Evolutionary conservation across 2,113 vertebrate species (phyloP).

Genomic region (Pedionomus torquatus): DNA sequence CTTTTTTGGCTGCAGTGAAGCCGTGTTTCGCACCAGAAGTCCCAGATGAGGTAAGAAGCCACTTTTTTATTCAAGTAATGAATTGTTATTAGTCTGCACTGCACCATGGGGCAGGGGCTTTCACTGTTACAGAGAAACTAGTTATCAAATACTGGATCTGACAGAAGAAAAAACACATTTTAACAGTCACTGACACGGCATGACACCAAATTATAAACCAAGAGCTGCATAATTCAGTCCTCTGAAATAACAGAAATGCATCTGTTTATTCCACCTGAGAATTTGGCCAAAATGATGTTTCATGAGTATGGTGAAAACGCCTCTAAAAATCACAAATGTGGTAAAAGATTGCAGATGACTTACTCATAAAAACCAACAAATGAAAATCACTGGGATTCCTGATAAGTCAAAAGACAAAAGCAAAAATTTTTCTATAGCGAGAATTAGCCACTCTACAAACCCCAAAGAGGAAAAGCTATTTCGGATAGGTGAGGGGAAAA

Average conservation of each 20-base stretch:
- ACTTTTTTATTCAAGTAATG: background rate
- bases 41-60: slow-evolving; percentile 70
- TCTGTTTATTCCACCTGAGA: background rate
- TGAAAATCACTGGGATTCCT: background rate
- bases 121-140: background rate
- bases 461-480: background rate
- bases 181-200: background rate
- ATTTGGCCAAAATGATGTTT: background rate
- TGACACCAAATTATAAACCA: background rate
- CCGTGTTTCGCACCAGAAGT: background rate
- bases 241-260: background rate
- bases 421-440: background rate
- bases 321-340: background rate
- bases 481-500: background rate
- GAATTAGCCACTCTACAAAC: background rate
- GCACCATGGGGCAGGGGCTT: background rate
- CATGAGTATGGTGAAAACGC: background rate
- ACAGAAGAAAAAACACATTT: background rate
- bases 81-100: background rate
- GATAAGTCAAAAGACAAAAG: background rate
- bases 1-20: background rate
- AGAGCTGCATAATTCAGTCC: background rate
- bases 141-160: background rate
- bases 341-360: background rate
- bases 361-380: background rate